phyloP scores from a whole-genome alignment of 2,888 invertebrate genomes.

The Lycophotia porphyrea region DNA sequence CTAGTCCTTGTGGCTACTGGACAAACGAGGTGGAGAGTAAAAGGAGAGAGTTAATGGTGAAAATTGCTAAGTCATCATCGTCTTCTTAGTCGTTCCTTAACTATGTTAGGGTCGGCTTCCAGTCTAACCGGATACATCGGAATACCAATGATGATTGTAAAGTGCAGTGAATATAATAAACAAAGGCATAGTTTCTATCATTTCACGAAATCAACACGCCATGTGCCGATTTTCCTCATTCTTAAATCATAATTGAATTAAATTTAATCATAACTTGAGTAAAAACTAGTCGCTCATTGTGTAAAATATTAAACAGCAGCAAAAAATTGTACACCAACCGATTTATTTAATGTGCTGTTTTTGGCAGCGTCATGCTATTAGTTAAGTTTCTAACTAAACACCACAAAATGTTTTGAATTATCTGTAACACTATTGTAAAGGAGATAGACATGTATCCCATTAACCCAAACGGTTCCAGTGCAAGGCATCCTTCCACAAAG shows the following conservation, averaged over 20 bases:
- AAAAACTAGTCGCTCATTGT: slow-evolving; percentile 12
- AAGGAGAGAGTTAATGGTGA: neutral
- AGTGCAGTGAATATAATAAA: slow-evolving; percentile 7
- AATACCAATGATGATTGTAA: neutral
- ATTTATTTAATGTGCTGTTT: neutral
- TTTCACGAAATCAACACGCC: neutral
- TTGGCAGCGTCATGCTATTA: neutral
- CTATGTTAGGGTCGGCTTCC: too few relatives aligned
- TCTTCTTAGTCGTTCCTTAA: neutral
- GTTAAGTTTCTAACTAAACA: neutral
- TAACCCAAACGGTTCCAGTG: neutral
- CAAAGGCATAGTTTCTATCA: slow-evolving; percentile 10
- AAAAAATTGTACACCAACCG: slow-evolving; percentile 2
- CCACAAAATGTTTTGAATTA: neutral
- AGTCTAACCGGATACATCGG: neutral
- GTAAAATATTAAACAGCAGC: neutral
- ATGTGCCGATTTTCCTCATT: slow-evolving; percentile 21
- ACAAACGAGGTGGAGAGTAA: neutral
- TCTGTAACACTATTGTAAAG: neutral
- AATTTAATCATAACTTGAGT: slow-evolving; percentile 7
- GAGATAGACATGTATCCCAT: neutral
- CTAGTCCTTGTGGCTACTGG: neutral
- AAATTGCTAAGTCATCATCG: neutral
- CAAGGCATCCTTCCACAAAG: neutral
- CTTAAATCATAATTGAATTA: slow-evolving; percentile 10